phyloP scores from a whole-genome alignment of 2,888 invertebrate species.

The Stictocephala bisonia region DNA sequence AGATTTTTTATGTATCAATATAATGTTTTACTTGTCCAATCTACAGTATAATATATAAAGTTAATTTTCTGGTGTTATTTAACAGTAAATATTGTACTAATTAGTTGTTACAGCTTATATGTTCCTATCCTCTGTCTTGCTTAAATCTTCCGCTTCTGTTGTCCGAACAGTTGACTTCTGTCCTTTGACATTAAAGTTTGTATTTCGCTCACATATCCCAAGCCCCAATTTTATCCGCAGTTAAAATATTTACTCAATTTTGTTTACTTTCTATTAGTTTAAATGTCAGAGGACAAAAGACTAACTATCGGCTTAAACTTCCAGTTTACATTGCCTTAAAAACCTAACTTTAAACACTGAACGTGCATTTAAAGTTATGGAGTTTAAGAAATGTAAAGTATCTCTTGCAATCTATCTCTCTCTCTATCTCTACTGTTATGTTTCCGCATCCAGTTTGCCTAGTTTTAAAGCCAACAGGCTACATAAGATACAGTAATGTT shows the following conservation, averaged over 20 bases:
- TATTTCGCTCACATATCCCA: constrained; percentile 33
- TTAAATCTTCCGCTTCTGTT: constrained; percentile 31
- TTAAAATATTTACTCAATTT: constrained; percentile 2
- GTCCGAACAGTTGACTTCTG: constrained; percentile 18
- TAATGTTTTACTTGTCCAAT: constrained; percentile 48
- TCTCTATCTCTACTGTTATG: constrained; percentile 39
- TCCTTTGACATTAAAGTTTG: constrained; percentile 29
- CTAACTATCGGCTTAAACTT: neutral
- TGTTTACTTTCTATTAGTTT: neutral
- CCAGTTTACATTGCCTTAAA: constrained; percentile 23
- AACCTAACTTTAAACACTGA: constrained; percentile 27
- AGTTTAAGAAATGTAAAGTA: constrained; percentile 28
- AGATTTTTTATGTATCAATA: constrained; percentile 48
- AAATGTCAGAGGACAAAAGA: constrained; percentile 14
- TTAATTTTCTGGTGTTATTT: constrained; percentile 50
- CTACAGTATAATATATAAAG: constrained; percentile 45
- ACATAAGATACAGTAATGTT: constrained; percentile 52
- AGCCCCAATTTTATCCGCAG: constrained; percentile 22
- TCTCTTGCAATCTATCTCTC: constrained; percentile 15
- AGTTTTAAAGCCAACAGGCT: constrained; percentile 44
- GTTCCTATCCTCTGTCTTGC: constrained; percentile 28
- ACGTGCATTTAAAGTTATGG: constrained; percentile 30
- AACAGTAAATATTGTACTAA: constrained; percentile 46
- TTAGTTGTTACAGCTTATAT: constrained; percentile 49
- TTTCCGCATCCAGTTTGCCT: constrained; percentile 47